A percentile compares a stretch with the other conserved stretches of the same genome.
phyloP scores from a whole-genome alignment of 1,140 invertebrate species.

The Neotoxoptera formosana region DNA sequence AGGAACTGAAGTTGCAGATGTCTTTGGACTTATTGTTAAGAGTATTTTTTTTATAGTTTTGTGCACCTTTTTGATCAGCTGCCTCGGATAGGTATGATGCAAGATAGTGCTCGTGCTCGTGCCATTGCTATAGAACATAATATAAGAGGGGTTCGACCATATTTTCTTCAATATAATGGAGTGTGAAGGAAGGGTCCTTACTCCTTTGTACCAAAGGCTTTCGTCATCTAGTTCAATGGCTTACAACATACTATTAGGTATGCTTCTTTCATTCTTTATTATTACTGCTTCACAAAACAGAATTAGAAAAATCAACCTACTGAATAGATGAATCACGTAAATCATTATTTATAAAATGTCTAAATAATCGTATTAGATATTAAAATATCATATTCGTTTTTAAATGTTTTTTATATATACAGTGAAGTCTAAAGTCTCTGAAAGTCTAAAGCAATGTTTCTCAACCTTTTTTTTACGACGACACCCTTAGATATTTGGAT shows the following conservation, averaged over 20 bases:
- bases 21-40: constrained; percentile 42
- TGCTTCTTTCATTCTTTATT: not conserved
- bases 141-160: not conserved
- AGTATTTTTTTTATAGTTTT: constrained; percentile 33
- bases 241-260: not conserved
- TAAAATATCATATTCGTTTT: not conserved
- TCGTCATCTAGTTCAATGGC: not conserved
- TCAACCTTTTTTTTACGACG: too few relatives aligned
- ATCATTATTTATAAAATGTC: not conserved
- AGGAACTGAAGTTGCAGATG: constrained; percentile 29
- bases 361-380: not conserved
- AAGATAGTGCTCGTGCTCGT: constrained; percentile 38
- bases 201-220: not conserved
- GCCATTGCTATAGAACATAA: not conserved
- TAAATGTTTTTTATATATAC: not conserved
- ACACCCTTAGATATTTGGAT: too few relatives aligned
- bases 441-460: not conserved
- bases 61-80: constrained; percentile 42
- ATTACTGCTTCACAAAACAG: not conserved
- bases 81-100: constrained; percentile 8
- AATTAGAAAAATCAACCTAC: not conserved
- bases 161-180: not conserved
- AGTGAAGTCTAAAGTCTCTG: not conserved
- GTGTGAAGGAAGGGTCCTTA: not conserved
- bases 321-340: not conserved